Base-by-base conservation (phyloP, 2,113 vertebrate species). In the Tangachromis dhanisi region DNA sequence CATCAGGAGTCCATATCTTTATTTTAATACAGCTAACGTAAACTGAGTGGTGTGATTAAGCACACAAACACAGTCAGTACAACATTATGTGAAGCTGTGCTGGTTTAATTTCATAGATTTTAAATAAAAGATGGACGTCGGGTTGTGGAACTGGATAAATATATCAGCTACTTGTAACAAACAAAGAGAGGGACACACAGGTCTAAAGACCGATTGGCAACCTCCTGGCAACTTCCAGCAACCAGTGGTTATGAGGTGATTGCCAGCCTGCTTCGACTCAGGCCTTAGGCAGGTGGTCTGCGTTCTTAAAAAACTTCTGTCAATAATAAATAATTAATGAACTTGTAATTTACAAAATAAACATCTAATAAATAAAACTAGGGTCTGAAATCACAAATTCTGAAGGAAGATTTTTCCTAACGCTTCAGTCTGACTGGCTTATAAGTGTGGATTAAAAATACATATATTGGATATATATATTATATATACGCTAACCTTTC, bases 381-480 rank as follows among this genome's bases (percentile, higher is more conserved):
- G n/a, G 1, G n/a, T 1, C 35, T 71, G 21, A 73, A 73, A 71
- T 16, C 38, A 71, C 66, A 26, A 71, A 73, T 73, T 71, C 13
- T 26, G 38, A 66, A 66, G 31, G 31, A 66, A 66, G 1, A 8
- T n/a, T 0, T 66, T 66, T 66, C 31, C 61, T 38, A 2, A 3
- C 0, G 3, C n/a, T 21, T 68, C 35, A 21, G 63, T 40, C 63
- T 68, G 35, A 68, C n/a, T 40, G 63, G 63, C n/a, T 68, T 68
- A 13, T 42, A 71, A 40, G 0, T 42, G 35, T 42, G n/a, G 66
- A 71, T 33, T 29, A 29, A 59, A 59, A 26, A 55, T 0, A 24
- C 0, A 1, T 3, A 29, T 14, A 24, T 3, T 31, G n/a, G n/a
- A 2, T 6, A 55, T 12, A 53, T 2, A 51, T 49, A 9, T 9